Base-by-base conservation (phyloP, 2,797 vertebrate genomes). In the Zalophus californianus region DNA sequence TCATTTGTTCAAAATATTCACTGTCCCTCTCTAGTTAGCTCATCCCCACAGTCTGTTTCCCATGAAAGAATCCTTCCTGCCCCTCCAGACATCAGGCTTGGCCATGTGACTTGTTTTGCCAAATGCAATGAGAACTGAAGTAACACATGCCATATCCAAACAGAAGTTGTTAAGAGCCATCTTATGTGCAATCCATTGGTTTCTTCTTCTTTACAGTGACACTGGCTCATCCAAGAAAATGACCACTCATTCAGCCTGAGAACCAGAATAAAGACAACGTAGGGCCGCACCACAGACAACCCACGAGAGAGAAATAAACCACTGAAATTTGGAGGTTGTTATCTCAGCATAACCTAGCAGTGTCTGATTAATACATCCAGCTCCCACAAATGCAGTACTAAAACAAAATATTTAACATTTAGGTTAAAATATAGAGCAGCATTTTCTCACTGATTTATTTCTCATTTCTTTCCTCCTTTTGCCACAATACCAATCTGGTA, bases 391-490 rank as follows among this genome's bases (percentile, higher is more conserved):
- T 25, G 41, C 50, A 32, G 14, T 48, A 60, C 56, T 87, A 84
- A 94, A 94, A 92, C 29, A 64, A 91, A 97, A 95, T 68, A 77
- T 54, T 58, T 64, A 95, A 79, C 60, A 75, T 48, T 86, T n/a
- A 82, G 64, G 62, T 96, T 93, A 97, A 96, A 94, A 94, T 73
- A 38, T 5, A 78, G 32, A 41, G 64, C 16, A 89, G 32, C 48
- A 62, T 58, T 80, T 91, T 88, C 60, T 84, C 54, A 79, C 87
- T 77, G 56, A 85, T 79, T 79, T 82, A 52, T 84, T 32, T 84
- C 73, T 86, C 44, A 68, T 62, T 68, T 89, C 88, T 90, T 84
- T 86, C 20, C 92, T 83, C n/a, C 64, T 60, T 87, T 68, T 73
- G 38, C 38, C 41, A 23, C 60, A 66, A 75, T 62, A 75, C 73